Base-by-base conservation (phyloP, 2,797 vertebrate genomes). In the Austrolebias charrua region DNA sequence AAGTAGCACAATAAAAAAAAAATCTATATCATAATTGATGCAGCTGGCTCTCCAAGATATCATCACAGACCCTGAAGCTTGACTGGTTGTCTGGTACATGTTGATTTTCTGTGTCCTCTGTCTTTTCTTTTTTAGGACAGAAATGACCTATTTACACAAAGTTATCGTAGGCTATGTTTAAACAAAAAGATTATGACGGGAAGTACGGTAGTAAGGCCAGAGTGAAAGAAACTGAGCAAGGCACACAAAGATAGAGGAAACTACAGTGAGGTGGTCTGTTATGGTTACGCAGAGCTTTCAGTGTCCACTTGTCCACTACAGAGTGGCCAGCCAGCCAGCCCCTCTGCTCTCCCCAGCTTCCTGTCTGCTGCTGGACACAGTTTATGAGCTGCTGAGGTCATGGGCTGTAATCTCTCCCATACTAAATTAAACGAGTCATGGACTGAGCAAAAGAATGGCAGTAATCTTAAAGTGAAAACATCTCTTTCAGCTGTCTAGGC, bases 381-480 rank as follows among this genome's bases (percentile, higher is more conserved):
- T 77, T 46, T 84, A 81, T 68, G 75, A 83, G 70, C 51, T 29
- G 55, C 65, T 88, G 84, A 87, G 75, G 79, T 87, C 88, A 90
- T 82, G 45, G 76, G 64, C 53, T 82, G 76, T 67, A 80, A 86
- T 50, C 84, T 71, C 76, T 81, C 59, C 64, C 45, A 20, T 60
- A 67, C 65, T 72, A 67, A 79, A 76, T 79, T 58, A 52, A 46
- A 75, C 73, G 53, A 60, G 66, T 75, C 71, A 61, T 57, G 29
- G 52, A 66, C 20, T 18, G 19, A 62, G 52, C 13, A 50, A 56
- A 57, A 74, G 24, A 62, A 47, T 53, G 40, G 75, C 49, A 75
- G 66, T 75, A 76, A 70, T 58, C 69, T 60, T 67, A 69, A 19
- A 59, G 57, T 62, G 18, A 82, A 78, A 70, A 59, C 18, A 9